Conservation (phyloP, 2,888 invertebrate genomes). For the Rhaphigaster nebulosa region DNA sequence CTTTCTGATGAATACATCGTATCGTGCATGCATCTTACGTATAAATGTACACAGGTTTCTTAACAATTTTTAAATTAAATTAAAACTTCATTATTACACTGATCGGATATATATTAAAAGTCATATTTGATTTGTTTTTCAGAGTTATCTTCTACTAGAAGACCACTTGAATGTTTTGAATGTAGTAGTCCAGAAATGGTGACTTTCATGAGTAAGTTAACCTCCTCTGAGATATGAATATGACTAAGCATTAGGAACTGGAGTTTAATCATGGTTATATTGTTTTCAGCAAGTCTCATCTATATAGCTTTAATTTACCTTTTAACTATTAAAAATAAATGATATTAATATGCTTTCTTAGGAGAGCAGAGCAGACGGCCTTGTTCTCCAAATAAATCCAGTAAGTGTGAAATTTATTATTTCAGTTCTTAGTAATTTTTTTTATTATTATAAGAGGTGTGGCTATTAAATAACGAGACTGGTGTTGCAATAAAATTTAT, state of each 20-base stretch:
- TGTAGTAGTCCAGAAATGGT: neutral
- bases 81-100: no score
- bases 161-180: neutral
- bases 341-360: conserved; percentile 19
- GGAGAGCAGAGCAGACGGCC: neutral
- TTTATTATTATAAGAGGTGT: neutral
- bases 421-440: neutral
- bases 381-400: neutral
- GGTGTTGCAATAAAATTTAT: no score
- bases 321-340: neutral
- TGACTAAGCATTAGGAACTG: conserved; percentile 1
- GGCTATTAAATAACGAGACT: no score
- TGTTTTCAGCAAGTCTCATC: conserved; percentile 43
- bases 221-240: neutral
- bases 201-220: neutral
- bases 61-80: neutral
- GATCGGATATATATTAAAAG: neutral
- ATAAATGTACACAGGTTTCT: neutral
- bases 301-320: conserved; percentile 42
- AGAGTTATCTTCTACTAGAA: neutral
- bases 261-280: conserved; percentile 1
- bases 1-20: no score
- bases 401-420: neutral
- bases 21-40: no score
- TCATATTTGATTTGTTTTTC: neutral